Conservation (phyloP, 2,888 invertebrate genomes). For the Tupiocoris notatus region DNA sequence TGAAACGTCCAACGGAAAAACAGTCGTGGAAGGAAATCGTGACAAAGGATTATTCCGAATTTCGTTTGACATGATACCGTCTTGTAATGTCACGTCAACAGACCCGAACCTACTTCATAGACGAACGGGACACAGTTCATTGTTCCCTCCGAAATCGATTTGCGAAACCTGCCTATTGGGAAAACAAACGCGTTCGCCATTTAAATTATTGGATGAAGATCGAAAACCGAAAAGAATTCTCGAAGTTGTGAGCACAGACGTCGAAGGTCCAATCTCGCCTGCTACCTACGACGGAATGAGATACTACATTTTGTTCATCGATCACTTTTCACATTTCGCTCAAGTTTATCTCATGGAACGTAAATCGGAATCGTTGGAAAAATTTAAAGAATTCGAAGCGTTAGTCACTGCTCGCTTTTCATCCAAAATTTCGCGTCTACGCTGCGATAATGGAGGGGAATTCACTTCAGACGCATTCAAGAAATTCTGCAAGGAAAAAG, state of each 20-base stretch:
- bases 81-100: background rate
- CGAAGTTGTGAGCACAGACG: no score
- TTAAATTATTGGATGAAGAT: conserved; percentile 10
- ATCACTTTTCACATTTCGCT: conserved; percentile 50
- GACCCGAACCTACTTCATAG: conserved; percentile 12
- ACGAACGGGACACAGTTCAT: conserved; percentile 12
- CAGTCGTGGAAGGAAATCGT: no score
- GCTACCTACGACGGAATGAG: conserved; percentile 43
- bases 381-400: conserved; percentile 46
- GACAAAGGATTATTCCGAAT: no score
- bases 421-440: conserved; percentile 48
- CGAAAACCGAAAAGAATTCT: no score
- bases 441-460: conserved; percentile 51
- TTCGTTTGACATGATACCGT: no score
- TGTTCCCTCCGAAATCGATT: background rate
- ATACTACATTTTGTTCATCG: conserved; percentile 50
- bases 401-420: conserved; percentile 22
- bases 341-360: conserved; percentile 49
- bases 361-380: conserved; percentile 51
- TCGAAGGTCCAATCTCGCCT: conserved; percentile 49
- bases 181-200: conserved; percentile 13
- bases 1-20: no score
- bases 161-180: conserved; percentile 11
- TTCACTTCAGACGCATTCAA: conserved; percentile 49
- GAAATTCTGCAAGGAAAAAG: conserved; percentile 48